Percentiles rank a stretch among this genome's conserved stretches.
Conservation (phyloP, 1,140 invertebrate species). For the Hestina assimilis region DNA sequence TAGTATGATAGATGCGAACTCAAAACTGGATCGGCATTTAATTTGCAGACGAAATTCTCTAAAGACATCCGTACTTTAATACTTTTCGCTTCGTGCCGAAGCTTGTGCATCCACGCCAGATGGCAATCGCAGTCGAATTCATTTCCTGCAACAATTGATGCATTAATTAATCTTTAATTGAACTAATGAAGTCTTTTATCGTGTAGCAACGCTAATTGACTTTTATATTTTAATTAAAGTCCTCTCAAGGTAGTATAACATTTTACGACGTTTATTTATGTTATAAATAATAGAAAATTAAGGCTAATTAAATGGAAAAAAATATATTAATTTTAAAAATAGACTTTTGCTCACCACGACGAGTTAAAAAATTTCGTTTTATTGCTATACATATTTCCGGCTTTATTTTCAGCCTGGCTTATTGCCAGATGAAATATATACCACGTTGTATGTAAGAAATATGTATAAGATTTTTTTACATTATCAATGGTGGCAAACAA, state of each 20-base stretch:
- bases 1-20: slow-evolving; percentile 63
- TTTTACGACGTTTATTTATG: background rate
- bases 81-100: slow-evolving; percentile 86
- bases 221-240: slow-evolving; percentile 6
- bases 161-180: slow-evolving; percentile 52
- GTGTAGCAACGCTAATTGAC: slow-evolving; percentile 11
- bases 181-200: slow-evolving; percentile 33
- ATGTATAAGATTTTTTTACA: too few relatives aligned
- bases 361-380: too few relatives aligned
- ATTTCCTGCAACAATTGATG: slow-evolving; percentile 81
- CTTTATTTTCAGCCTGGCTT: too few relatives aligned
- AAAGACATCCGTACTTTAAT: slow-evolving; percentile 82
- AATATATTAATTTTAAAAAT: too few relatives aligned
- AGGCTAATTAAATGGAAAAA: too few relatives aligned
- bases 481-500: too few relatives aligned
- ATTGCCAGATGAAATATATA: too few relatives aligned
- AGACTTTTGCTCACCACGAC: too few relatives aligned
- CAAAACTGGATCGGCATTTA: slow-evolving; percentile 45
- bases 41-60: slow-evolving; percentile 78
- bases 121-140: slow-evolving; percentile 88
- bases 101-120: slow-evolving; percentile 86
- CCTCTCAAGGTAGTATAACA: too few relatives aligned
- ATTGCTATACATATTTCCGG: too few relatives aligned
- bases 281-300: background rate
- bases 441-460: too few relatives aligned